Conservation (phyloP, 2,888 invertebrate species). For the Molanna angustata region DNA sequence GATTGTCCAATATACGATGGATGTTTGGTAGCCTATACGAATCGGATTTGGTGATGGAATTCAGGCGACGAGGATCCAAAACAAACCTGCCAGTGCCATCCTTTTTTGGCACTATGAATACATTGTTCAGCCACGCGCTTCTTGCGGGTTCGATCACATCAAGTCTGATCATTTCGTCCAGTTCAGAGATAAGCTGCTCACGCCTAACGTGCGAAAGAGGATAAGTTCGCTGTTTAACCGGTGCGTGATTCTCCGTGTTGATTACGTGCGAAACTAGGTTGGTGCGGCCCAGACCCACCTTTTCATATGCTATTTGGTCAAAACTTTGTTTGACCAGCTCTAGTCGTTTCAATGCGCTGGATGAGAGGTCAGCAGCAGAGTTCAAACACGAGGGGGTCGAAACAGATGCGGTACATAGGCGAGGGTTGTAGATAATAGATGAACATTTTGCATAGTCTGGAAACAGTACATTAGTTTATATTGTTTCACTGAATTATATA, state of each 20-base stretch:
- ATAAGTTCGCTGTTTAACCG: conserved; percentile 33
- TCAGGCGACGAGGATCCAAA: conserved; percentile 33
- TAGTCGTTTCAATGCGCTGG: background rate
- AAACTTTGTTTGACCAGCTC: background rate
- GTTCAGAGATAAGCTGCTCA: conserved; percentile 30
- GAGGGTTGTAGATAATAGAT: too few species aligned
- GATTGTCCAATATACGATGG: conserved; percentile 4
- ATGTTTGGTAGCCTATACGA: conserved; percentile 14
- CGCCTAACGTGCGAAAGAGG: conserved; percentile 34
- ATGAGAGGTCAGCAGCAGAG: background rate
- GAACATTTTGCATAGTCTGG: too few species aligned
- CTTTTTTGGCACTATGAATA: conserved; percentile 33
- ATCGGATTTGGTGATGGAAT: conserved; percentile 14
- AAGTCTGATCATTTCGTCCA: conserved; percentile 32
- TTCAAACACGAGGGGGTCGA: background rate
- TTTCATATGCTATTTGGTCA: background rate
- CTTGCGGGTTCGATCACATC: conserved; percentile 33
- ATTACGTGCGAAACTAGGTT: conserved; percentile 1
- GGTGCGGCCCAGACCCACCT: conserved; percentile 4
- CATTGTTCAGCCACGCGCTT: conserved; percentile 30
- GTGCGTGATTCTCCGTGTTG: conserved; percentile 8
- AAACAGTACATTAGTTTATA: too few species aligned
- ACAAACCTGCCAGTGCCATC: conserved; percentile 32
- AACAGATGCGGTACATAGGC: too few species aligned
- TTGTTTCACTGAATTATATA: too few species aligned